Evolutionary conservation across 2,797 vertebrate genomes (phyloP).

Genomic region (Takifugu rubripes): DNA sequence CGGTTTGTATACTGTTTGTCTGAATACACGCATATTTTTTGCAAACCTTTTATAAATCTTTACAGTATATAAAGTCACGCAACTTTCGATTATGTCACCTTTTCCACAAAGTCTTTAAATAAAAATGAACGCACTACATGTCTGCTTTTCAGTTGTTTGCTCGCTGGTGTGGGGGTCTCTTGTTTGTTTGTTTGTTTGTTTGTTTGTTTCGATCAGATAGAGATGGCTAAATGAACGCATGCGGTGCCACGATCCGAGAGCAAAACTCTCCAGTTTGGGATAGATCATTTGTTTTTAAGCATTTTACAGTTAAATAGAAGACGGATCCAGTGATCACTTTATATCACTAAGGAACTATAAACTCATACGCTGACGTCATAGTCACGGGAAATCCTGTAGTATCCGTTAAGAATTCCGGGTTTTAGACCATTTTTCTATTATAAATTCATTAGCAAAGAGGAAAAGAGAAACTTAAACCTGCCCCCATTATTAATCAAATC

Average conservation of each 20-base stretch:
- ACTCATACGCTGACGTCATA: too few species aligned
- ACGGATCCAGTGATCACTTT: too few species aligned
- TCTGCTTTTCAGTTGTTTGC: constrained; percentile 15
- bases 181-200: constrained; percentile 1
- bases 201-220: neutral
- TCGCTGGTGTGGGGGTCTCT: too few species aligned
- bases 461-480: neutral
- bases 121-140: constrained; percentile 49
- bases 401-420: too few species aligned
- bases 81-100: constrained; percentile 66
- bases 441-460: neutral
- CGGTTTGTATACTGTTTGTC: constrained; percentile 47
- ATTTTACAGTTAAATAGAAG: too few species aligned
- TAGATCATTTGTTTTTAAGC: too few species aligned
- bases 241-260: too few species aligned
- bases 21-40: constrained; percentile 64
- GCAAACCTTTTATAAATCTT: constrained; percentile 60
- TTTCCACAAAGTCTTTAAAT: constrained; percentile 58
- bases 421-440: neutral
- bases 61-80: constrained; percentile 53
- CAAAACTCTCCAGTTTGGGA: too few species aligned
- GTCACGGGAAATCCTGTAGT: too few species aligned
- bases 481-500: neutral
- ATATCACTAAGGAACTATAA: too few species aligned
- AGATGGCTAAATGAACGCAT: too few species aligned